phyloP scores from a whole-genome alignment of 1,140 invertebrate genomes.

The Drosophila pseudoananassae region DNA sequence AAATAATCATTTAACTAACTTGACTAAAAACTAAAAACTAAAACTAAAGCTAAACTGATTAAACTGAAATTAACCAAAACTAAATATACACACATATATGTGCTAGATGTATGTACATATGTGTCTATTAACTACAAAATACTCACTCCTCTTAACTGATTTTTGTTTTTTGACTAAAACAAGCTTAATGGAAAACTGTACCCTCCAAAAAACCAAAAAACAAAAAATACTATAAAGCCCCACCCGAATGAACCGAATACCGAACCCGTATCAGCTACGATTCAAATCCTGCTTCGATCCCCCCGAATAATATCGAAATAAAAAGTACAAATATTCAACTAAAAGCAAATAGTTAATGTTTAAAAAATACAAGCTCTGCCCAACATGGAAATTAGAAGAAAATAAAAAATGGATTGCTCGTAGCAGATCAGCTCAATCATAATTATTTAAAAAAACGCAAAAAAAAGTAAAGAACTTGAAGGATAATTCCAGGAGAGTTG shows the following conservation, averaged over 20 bases:
- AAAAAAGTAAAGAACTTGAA: slow-evolving; percentile 8
- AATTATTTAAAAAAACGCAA: slow-evolving; percentile 16
- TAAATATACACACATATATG: slow-evolving; percentile 26
- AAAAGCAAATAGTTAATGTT: slow-evolving; percentile 32
- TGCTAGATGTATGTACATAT: slow-evolving; percentile 26
- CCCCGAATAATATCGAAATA: slow-evolving; percentile 77
- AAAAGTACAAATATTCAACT: slow-evolving; percentile 83
- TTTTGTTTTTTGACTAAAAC: slow-evolving; percentile 36
- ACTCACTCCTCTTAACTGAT: not conserved
- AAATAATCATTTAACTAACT: slow-evolving; percentile 20
- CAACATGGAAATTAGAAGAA: slow-evolving; percentile 67
- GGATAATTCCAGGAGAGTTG: slow-evolving; percentile 4
- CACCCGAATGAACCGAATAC: slow-evolving; percentile 15
- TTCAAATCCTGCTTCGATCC: slow-evolving; percentile 70
- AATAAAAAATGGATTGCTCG: slow-evolving; percentile 27
- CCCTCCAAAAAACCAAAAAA: slow-evolving; percentile 4
- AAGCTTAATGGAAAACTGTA: slow-evolving; percentile 24
- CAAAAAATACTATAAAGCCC: not conserved
- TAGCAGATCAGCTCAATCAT: slow-evolving; percentile 37
- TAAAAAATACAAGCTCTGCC: slow-evolving; percentile 33
- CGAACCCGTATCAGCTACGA: slow-evolving; percentile 50
- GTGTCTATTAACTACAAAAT: slow-evolving; percentile 3
- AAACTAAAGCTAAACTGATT: slow-evolving; percentile 16
- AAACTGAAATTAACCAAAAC: slow-evolving; percentile 32
- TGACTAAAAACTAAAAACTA: slow-evolving; percentile 6